These are phyloP conservation scores for Falco concolor DNA, from an alignment of 2,797 vertebrate genomes.

Conservation along the genomic window DNA sequence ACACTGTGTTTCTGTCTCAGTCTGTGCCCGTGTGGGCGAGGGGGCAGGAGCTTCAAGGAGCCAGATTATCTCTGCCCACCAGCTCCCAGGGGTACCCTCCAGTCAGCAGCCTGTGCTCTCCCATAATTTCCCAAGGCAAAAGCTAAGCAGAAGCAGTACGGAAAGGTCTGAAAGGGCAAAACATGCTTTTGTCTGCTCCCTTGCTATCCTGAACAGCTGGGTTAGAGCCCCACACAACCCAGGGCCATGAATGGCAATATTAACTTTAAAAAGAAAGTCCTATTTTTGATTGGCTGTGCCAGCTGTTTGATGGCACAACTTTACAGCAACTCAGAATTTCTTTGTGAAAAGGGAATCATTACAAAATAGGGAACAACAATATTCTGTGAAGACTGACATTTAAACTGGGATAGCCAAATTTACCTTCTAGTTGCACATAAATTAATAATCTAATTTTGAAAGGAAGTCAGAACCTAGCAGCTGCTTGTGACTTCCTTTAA, in stretches of 20 bases:
- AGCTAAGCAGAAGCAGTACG: background rate
- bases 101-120: fast-evolving
- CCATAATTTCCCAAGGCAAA: background rate
- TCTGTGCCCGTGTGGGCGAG: background rate
- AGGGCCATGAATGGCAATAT: background rate
- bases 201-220: conserved; percentile 27
- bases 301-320: background rate
- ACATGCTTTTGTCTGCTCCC: background rate
- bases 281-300: conserved; percentile 9
- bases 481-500: conserved; percentile 1
- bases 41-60: background rate
- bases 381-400: background rate
- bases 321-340: conserved; percentile 8
- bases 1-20: background rate
- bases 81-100: background rate
- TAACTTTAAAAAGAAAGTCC: conserved; percentile 35
- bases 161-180: background rate
- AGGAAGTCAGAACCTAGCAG: background rate
- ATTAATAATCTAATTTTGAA: conserved; percentile 47
- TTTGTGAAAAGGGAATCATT: background rate
- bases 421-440: conserved; percentile 18
- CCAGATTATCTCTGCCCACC: background rate
- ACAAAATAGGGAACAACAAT: background rate
- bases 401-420: conserved; percentile 11
- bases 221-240: background rate